Evolutionary conservation across 2,888 invertebrate species (phyloP).

Genomic region (Agrochola litura): DNA sequence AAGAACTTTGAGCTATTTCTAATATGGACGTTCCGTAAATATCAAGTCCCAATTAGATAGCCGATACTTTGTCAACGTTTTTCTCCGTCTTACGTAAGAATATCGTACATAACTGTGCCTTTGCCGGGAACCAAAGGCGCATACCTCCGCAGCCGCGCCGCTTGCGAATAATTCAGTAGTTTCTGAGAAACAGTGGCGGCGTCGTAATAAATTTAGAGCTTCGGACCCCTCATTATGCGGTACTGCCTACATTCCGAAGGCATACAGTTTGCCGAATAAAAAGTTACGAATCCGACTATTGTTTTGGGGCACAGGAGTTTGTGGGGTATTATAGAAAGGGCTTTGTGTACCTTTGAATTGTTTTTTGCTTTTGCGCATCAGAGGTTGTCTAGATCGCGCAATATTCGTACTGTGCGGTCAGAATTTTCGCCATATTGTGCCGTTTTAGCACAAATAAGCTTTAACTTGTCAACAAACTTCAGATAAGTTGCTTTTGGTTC

Average conservation of each 20-base stretch:
- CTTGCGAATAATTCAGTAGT: constrained; percentile 86
- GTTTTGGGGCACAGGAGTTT: constrained; percentile 70
- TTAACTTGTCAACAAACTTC: background rate
- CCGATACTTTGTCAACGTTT: constrained; percentile 65
- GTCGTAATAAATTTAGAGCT: constrained; percentile 83
- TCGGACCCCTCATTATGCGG: constrained; percentile 85
- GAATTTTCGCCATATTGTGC: background rate
- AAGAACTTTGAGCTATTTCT: constrained; percentile 51
- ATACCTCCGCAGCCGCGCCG: constrained; percentile 77
- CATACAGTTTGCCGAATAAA: constrained; percentile 83
- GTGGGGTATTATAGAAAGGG: constrained; percentile 61
- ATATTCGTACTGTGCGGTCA: background rate
- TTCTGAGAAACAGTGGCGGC: constrained; percentile 83
- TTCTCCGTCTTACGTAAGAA: constrained; percentile 83
- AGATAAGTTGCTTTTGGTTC: too few species aligned
- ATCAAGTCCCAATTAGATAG: constrained; percentile 62
- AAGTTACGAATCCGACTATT: constrained; percentile 83
- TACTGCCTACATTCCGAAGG: constrained; percentile 87
- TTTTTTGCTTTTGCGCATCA: background rate
- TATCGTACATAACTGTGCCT: constrained; percentile 88
- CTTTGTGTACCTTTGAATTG: constrained; percentile 29
- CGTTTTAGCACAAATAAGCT: background rate
- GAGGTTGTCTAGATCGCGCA: background rate
- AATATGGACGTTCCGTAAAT: constrained; percentile 53
- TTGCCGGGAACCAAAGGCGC: constrained; percentile 84